Evolutionary conservation across 2,888 invertebrate genomes (phyloP), one percentile per base, ranked within the genome.

Genomic region (Rhimphoctona megacephalus): DNA sequence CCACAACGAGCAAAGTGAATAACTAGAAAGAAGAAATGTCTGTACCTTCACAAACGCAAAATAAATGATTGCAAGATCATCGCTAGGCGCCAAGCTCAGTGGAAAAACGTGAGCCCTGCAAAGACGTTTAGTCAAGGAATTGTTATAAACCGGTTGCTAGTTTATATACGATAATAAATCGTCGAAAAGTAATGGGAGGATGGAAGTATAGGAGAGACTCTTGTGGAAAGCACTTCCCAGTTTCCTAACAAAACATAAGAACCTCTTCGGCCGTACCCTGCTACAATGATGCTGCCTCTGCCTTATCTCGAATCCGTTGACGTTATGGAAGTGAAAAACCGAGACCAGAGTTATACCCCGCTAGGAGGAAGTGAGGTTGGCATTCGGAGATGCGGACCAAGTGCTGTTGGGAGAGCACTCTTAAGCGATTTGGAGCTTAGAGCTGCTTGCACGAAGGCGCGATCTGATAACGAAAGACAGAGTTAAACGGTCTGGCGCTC

Each of bases 401-500:
- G 64, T 74, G 64, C 70, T 46, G 25, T 39, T 80, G 11, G 64
- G 72, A 46, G 69, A 69, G 72, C 76, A 74, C 89, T 85, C 89
- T 90, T 88, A 90, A 89, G 88, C 88, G 89, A 88, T 90, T 85
- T 85, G 88, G 74, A 90, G 89, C 90, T 89, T 88, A 90, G 80
- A 79, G 82, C 82, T 79, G 78, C 85, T 85, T 79, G 70, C 76
- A 81, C 76, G 88, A 79, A 78, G 88, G 85, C 88, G 86, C 89
- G 89, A 90, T 90, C 91, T 88, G 91, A 91, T 90, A 90, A 90
- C 88, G 85, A 87, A 85, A 87, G 90, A 84, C 83, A 70, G 81
- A 85, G 89, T 89, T 88, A 89, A 90, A 90, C 89, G 88, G 89
- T 86, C 89, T 90, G 79, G 82, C 84, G 83, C 86, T 81, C 33